These are phyloP conservation scores for Phyllopteryx taeniolatus DNA, from an alignment of 2,113 vertebrate genomes.

Conservation along the genomic window DNA sequence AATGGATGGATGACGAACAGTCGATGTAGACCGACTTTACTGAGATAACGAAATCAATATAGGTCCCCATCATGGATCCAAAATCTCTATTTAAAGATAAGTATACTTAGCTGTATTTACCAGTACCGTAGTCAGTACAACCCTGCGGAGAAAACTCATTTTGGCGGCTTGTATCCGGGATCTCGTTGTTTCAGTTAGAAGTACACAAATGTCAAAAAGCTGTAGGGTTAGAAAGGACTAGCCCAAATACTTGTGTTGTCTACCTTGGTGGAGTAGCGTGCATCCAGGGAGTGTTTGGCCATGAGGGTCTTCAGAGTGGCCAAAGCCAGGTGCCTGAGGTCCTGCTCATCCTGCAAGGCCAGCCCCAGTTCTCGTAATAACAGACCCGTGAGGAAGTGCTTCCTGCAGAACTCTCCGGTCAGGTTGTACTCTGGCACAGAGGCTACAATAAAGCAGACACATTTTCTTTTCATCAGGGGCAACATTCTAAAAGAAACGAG, in stretches of 20 bases:
- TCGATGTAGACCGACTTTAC: no score
- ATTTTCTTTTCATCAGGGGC: conserved; percentile 25
- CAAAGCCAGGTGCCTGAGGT: conserved; percentile 90
- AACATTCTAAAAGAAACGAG: conserved; percentile 12
- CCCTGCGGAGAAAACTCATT: no score
- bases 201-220: not conserved
- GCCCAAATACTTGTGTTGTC: conserved; percentile 11
- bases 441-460: conserved; percentile 40
- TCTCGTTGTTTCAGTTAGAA: not conserved
- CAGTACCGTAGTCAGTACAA: no score
- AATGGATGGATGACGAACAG: no score
- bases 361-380: conserved; percentile 91
- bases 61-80: no score
- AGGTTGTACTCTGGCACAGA: conserved; percentile 93
- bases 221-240: not conserved
- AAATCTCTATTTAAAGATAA: no score
- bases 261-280: conserved; percentile 88
- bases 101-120: no score
- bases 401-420: conserved; percentile 96
- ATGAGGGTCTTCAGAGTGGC: conserved; percentile 92
- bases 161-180: no score
- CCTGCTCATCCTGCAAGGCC: conserved; percentile 94
- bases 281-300: conserved; percentile 95
- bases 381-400: conserved; percentile 93
- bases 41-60: no score